phyloP scores from a whole-genome alignment of 2,113 vertebrate species.

The Thryonomys swinderianus region DNA sequence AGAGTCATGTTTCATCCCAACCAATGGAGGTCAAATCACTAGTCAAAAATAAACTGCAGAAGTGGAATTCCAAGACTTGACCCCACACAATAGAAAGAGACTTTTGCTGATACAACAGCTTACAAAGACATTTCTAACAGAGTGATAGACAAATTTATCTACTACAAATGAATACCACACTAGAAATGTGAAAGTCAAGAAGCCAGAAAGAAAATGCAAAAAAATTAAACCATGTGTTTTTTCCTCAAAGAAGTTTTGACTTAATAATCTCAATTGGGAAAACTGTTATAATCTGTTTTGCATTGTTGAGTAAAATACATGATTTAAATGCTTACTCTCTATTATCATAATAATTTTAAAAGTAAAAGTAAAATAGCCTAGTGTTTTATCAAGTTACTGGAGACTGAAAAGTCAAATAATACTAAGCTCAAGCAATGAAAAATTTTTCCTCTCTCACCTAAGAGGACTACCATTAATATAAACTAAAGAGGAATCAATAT shows the following conservation, averaged over 20 bases:
- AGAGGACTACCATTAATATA: slow-evolving; percentile 12
- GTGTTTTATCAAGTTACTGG: background rate
- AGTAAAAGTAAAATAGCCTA: background rate
- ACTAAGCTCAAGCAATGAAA: slow-evolving; percentile 44
- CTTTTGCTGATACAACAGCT: slow-evolving; percentile 27
- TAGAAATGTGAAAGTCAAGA: slow-evolving; percentile 15
- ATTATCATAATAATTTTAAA: slow-evolving; percentile 33
- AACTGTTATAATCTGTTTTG: slow-evolving; percentile 46
- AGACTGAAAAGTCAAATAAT: background rate
- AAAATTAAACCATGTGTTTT: slow-evolving; percentile 27
- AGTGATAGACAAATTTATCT: background rate
- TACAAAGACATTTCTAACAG: slow-evolving; percentile 44
- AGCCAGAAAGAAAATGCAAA: slow-evolving; percentile 14
- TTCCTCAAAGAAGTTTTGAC: background rate
- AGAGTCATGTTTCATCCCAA: slow-evolving; percentile 14
- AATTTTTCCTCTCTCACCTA: background rate
- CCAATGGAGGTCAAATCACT: background rate
- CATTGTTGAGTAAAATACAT: slow-evolving; percentile 31
- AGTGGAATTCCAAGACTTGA: slow-evolving; percentile 37
- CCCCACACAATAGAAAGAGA: background rate
- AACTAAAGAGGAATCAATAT: slow-evolving; percentile 28
- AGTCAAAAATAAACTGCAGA: slow-evolving; percentile 35
- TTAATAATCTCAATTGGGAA: background rate
- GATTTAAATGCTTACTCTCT: background rate
- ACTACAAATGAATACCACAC: background rate